phyloP scores from a whole-genome alignment of 2,113 vertebrate genomes.

The Mohoua ochrocephala region DNA sequence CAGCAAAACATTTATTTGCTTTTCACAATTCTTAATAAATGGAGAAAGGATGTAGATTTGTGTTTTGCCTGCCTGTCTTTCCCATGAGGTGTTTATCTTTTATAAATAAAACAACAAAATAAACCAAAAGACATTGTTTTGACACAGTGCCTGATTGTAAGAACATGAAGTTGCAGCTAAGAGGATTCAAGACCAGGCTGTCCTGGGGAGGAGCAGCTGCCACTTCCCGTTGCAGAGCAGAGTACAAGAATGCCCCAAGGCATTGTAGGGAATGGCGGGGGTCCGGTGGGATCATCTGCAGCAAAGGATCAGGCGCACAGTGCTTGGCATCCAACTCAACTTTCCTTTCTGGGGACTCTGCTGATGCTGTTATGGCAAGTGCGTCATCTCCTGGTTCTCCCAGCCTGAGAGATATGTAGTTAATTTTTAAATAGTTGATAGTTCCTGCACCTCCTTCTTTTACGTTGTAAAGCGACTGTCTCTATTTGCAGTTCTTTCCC shows the following conservation, averaged over 20 bases:
- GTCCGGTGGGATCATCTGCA: not conserved
- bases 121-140: not conserved
- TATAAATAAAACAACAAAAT: not conserved
- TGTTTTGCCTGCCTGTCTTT: not conserved
- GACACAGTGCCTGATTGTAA: not conserved
- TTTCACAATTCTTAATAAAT: constrained; percentile 12
- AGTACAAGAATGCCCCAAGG: not conserved
- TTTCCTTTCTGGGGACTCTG: not conserved
- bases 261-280: not conserved
- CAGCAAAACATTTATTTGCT: not conserved
- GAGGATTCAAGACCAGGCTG: not conserved
- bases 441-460: not conserved
- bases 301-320: not conserved
- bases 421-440: not conserved
- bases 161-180: not conserved
- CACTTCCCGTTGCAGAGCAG: not conserved
- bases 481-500: not conserved
- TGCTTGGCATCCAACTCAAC: not conserved
- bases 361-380: not conserved
- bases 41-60: not conserved
- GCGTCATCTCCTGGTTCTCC: not conserved
- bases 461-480: not conserved
- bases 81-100: not conserved
- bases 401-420: not conserved
- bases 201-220: not conserved